Conservation (phyloP, 1,140 invertebrate species). For the Orchesella cincta region DNA sequence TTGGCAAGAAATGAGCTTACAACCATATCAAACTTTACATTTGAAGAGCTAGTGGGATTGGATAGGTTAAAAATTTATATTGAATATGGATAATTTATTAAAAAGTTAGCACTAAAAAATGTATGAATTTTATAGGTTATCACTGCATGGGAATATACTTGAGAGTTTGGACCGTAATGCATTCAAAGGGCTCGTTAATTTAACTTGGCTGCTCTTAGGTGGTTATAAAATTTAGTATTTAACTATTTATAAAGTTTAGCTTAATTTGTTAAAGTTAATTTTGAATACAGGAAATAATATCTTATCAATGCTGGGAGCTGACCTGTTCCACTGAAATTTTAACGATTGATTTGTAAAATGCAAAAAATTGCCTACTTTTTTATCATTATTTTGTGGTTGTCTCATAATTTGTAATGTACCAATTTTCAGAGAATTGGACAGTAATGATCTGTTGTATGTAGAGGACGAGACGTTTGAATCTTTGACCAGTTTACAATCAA, state of each 20-base stretch:
- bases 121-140: no score
- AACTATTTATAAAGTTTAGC: no score
- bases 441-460: slow-evolving; percentile 73
- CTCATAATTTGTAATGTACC: no score
- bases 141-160: slow-evolving; percentile 65
- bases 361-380: no score
- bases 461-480: slow-evolving; percentile 70
- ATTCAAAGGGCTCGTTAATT: slow-evolving; percentile 61
- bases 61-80: no score
- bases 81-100: no score
- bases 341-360: no score
- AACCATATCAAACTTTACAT: slow-evolving; percentile 59
- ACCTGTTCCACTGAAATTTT: slow-evolving; percentile 59
- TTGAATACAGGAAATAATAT: no score
- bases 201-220: slow-evolving; percentile 65
- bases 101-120: no score
- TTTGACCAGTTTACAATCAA: slow-evolving; percentile 66
- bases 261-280: no score
- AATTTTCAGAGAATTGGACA: slow-evolving; percentile 72
- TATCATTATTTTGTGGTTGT: no score
- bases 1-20: slow-evolving; percentile 64
- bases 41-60: slow-evolving; percentile 57
- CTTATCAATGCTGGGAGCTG: slow-evolving; percentile 59
- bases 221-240: no score
- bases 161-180: slow-evolving; percentile 59